Conservation (phyloP, 1,140 invertebrate genomes). For the Charaxes varanes region DNA sequence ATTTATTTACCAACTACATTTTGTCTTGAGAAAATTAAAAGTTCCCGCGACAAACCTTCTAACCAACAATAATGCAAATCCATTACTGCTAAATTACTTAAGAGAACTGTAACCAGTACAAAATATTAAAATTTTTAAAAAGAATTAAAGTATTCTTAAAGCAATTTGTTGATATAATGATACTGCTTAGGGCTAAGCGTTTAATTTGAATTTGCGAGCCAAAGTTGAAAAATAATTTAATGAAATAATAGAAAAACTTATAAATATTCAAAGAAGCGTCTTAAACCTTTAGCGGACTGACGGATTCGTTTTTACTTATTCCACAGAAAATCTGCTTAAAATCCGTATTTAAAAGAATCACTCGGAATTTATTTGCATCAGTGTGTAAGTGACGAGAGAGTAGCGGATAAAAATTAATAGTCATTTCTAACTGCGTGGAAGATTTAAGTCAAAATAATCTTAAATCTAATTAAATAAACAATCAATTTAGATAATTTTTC, state of each 20-base stretch:
- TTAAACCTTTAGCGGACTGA: conserved; percentile 64
- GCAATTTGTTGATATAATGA: conserved; percentile 1
- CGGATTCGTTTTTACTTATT: conserved; percentile 72
- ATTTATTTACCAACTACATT: too few species aligned
- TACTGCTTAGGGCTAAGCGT: conserved; percentile 2
- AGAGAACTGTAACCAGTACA: too few species aligned
- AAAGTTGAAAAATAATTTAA: conserved; percentile 41
- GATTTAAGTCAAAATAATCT: too few species aligned
- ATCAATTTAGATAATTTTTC: not conserved
- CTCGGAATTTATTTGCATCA: conserved; percentile 65
- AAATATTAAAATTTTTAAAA: too few species aligned
- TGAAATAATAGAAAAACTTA: conserved; percentile 71
- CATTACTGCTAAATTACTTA: too few species aligned
- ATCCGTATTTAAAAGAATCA: conserved; percentile 73
- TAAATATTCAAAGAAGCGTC: conserved; percentile 65
- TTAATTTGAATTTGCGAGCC: conserved; percentile 13
- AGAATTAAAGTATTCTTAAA: not conserved
- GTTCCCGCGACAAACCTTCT: too few species aligned
- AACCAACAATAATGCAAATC: too few species aligned
- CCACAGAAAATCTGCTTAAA: conserved; percentile 72
- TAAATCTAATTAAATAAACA: too few species aligned
- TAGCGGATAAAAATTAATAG: too few species aligned
- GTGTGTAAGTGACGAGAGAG: conserved; percentile 20
- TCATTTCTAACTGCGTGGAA: too few species aligned
- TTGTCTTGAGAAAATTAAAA: not conserved